These are phyloP conservation scores for Vireo altiloquus DNA, from an alignment of 2,113 vertebrate genomes.

Conservation along the genomic window DNA sequence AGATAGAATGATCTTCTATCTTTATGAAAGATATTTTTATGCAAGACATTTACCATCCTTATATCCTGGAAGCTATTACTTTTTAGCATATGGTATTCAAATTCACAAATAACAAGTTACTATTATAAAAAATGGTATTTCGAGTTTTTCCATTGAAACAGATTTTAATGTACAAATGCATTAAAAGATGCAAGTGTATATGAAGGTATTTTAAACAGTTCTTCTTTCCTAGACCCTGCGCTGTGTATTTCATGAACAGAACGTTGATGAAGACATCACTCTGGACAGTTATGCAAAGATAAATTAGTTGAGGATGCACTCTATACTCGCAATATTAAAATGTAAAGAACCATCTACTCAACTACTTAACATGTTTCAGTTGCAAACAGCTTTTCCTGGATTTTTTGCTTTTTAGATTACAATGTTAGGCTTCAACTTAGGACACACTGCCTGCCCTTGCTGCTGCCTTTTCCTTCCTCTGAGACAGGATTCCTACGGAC, in stretches of 20 bases:
- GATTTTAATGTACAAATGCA: background rate
- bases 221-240: background rate
- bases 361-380: background rate
- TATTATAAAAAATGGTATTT: slow-evolving; percentile 9
- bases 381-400: background rate
- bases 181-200: background rate
- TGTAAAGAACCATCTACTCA: background rate
- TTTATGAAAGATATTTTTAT: background rate
- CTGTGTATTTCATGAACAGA: background rate
- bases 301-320: background rate
- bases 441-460: background rate
- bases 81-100: background rate
- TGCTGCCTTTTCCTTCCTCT: background rate
- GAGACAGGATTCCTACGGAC: background rate
- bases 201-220: background rate
- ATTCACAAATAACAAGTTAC: slow-evolving; percentile 6
- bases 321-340: background rate
- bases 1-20: background rate
- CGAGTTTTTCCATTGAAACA: background rate
- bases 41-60: background rate
- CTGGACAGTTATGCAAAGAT: background rate
- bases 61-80: background rate
- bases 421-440: background rate
- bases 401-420: background rate
- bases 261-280: background rate